Base-by-base conservation (phyloP, 2,888 invertebrate genomes). In the Campoletis raptor region DNA sequence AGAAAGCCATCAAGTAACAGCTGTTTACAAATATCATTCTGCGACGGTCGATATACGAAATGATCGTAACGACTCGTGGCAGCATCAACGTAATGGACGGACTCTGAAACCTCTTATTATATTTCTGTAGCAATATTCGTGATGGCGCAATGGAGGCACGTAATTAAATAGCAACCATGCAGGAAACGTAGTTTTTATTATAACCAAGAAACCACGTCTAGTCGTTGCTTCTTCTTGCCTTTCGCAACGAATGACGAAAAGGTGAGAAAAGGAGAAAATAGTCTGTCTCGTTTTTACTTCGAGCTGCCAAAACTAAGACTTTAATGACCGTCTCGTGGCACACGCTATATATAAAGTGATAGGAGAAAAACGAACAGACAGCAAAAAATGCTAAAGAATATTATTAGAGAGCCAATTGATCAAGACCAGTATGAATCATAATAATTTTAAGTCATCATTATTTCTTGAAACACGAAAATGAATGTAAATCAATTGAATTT, bases 91-190 rank as follows among this genome's bases (percentile, higher is more conserved):
- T 15, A 61, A 61, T 15, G 12, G 30, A 69, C 7, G n/a, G 37
- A 48, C 69, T 64, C 9, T 42, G 12, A 69, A 40, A 69, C 42
- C 69, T 69, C 42, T 61, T 30, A 42, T 42, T 69, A 66, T 30
- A 73, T 73, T 70, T 54, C 37, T 69, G 69, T 52, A 36, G 80
- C 70, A 70, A 81, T 73, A 76, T 40, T 70, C 70, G 48, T 42
- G 42, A 81, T 67, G 77, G 66, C 72, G 52, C 72, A 67, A 72
- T 57, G 37, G 57, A 30, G 72, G 21, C 80, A 42, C 70, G 61
- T 73, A 74, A 85, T 85, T 81, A 18, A 64, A 77, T 57, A 48
- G 77, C 73, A 78, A 73, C 78, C 78, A 81, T 36, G 54, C 78
- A 70, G 64, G 30, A 83, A 70, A 77, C 42, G 72, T 73, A 69